Evolutionary conservation across 2,888 invertebrate species (phyloP).

Genomic region (Muschampia plurimacula): DNA sequence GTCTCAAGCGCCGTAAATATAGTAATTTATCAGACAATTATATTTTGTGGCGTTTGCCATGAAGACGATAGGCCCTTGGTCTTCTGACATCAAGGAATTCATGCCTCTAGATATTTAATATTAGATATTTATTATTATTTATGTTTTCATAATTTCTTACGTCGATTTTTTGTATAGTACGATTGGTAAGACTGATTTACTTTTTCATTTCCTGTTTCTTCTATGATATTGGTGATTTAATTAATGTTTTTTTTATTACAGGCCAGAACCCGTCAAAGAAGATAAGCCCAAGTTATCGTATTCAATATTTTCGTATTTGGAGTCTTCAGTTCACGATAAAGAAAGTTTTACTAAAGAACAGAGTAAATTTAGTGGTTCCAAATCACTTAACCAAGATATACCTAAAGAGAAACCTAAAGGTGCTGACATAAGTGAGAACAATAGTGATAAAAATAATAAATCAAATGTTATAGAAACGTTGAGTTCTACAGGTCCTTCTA

Average conservation of each 20-base stretch:
- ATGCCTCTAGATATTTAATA: no score
- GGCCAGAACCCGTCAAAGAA: conserved; percentile 69
- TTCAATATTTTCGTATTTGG: conserved; percentile 92
- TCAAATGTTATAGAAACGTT: conserved; percentile 26
- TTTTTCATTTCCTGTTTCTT: no score
- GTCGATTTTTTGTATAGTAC: no score
- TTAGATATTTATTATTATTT: no score
- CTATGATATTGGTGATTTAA: not conserved
- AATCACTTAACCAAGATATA: conserved; percentile 55
- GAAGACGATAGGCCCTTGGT: no score
- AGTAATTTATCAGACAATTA: no score
- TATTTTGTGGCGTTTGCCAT: no score
- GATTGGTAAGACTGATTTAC: no score
- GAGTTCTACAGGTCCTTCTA: conserved; percentile 52
- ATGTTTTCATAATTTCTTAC: no score
- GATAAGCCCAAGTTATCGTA: conserved; percentile 88
- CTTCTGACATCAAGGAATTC: no score
- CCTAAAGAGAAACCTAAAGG: conserved; percentile 23
- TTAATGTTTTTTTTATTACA: conserved; percentile 50
- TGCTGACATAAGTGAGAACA: conserved; percentile 16
- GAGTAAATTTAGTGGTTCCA: conserved; percentile 73
- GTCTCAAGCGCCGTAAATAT: no score
- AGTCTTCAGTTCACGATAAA: conserved; percentile 85
- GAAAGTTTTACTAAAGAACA: conserved; percentile 83
- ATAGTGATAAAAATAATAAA: conserved; percentile 38